phyloP scores from a whole-genome alignment of 2,888 invertebrate species.

The Drosophila cyrtoloma region DNA sequence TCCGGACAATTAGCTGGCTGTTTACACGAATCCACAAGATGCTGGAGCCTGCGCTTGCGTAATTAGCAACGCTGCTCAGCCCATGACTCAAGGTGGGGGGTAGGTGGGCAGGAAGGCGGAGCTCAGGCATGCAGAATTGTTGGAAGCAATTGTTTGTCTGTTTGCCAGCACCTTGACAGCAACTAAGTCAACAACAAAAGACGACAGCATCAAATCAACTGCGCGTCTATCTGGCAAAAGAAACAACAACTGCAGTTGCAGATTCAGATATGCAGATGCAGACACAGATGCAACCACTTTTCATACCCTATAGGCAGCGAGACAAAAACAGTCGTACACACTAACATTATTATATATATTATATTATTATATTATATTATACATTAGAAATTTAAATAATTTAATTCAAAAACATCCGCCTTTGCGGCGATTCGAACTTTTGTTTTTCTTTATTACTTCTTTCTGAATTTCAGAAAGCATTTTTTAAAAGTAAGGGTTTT shows the following conservation, averaged over 20 bases:
- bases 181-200: conserved; percentile 57
- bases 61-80: conserved; percentile 65
- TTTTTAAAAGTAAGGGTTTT: too few relatives aligned
- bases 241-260: conserved; percentile 3
- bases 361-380: neutral
- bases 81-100: conserved; percentile 2
- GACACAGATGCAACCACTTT: conserved; percentile 3
- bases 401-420: neutral
- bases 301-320: conserved; percentile 16
- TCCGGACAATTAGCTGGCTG: conserved; percentile 71
- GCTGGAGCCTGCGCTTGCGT: conserved; percentile 62
- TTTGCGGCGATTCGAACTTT: neutral
- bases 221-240: conserved; percentile 24
- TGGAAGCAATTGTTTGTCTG: conserved; percentile 49
- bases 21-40: conserved; percentile 64
- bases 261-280: conserved; percentile 12
- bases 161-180: conserved; percentile 55
- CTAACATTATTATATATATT: neutral
- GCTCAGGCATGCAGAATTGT: conserved; percentile 16
- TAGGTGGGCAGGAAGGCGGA: neutral
- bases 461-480: neutral
- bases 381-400: neutral
- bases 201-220: conserved; percentile 47
- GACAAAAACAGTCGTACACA: too few relatives aligned
- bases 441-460: neutral